phyloP scores from a whole-genome alignment of 2,888 invertebrate genomes.

The Polyommatus iphigenia region DNA sequence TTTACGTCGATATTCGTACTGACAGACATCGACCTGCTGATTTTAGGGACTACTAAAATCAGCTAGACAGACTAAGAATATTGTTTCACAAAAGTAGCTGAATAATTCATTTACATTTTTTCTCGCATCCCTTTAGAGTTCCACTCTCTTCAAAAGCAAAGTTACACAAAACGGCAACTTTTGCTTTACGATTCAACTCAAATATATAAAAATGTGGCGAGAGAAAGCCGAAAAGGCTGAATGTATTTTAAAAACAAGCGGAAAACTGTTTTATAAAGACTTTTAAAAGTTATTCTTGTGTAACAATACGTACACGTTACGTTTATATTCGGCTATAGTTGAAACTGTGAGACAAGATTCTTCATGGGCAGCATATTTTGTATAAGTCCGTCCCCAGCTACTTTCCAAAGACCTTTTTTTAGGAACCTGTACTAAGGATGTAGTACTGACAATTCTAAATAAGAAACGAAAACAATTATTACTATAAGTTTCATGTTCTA shows the following conservation, averaged over 20 bases:
- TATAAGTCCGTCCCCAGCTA: background rate
- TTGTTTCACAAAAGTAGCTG: background rate
- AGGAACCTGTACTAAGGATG: no score
- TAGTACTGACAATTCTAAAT: no score
- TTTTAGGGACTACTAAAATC: no score
- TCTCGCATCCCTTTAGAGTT: constrained; percentile 8
- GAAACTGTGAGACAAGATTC: no score
- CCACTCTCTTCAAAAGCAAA: constrained; percentile 12
- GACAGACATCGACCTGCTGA: no score
- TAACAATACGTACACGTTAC: background rate
- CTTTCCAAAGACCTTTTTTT: no score
- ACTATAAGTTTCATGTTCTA: no score
- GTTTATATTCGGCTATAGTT: no score
- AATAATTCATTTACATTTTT: constrained; percentile 10
- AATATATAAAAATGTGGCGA: background rate
- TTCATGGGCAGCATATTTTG: no score
- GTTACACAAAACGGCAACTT: constrained; percentile 9
- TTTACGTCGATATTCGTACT: no score
- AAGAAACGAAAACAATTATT: no score
- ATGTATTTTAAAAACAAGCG: background rate
- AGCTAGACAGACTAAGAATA: no score
- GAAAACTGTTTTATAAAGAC: background rate
- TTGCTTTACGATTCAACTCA: constrained; percentile 2
- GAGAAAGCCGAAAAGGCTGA: background rate
- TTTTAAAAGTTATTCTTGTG: background rate